Percentiles rank a stretch among this genome's conserved stretches.
Evolutionary conservation across 2,113 vertebrate genomes (phyloP).

Genomic region (Dendropsophus ebraccatus): DNA sequence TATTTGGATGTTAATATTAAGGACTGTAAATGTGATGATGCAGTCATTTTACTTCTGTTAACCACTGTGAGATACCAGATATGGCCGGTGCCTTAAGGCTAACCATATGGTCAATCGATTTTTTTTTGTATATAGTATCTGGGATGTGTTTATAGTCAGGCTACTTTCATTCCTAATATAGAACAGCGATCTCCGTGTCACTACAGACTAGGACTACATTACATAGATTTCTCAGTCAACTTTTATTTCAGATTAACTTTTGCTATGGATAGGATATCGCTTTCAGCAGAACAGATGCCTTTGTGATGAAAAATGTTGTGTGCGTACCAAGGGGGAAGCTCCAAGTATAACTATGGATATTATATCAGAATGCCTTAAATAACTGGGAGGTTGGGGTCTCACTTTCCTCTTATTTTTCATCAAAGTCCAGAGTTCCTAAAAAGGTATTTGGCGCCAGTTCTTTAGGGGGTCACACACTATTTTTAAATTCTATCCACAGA

Average conservation of each 20-base stretch:
- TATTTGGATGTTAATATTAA: slow-evolving; percentile 50
- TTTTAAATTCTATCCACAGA: too few relatives aligned
- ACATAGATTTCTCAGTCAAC: slow-evolving; percentile 15
- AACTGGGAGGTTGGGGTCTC: neutral
- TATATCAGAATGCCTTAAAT: neutral
- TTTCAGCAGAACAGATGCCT: slow-evolving; percentile 25
- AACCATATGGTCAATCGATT: slow-evolving; percentile 27
- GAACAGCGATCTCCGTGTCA: slow-evolving; percentile 30
- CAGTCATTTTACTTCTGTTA: slow-evolving; percentile 16
- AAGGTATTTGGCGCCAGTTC: too few relatives aligned
- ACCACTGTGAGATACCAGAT: slow-evolving; percentile 37
- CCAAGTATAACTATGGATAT: neutral
- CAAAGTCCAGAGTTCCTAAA: too few relatives aligned
- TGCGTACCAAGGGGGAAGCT: neutral
- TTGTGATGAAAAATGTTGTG: slow-evolving; percentile 27
- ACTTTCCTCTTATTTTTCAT: neutral
- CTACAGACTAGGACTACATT: neutral
- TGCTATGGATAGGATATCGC: neutral
- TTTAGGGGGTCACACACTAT: too few relatives aligned
- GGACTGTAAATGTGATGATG: slow-evolving; percentile 41
- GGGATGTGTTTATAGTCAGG: slow-evolving; percentile 22
- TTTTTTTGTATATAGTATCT: slow-evolving; percentile 10
- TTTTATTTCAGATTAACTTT: neutral
- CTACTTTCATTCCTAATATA: slow-evolving; percentile 32
- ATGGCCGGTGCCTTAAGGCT: neutral